Evolutionary conservation across 2,797 vertebrate genomes (phyloP).

Genomic region (Scolopax bukidnonensis): DNA sequence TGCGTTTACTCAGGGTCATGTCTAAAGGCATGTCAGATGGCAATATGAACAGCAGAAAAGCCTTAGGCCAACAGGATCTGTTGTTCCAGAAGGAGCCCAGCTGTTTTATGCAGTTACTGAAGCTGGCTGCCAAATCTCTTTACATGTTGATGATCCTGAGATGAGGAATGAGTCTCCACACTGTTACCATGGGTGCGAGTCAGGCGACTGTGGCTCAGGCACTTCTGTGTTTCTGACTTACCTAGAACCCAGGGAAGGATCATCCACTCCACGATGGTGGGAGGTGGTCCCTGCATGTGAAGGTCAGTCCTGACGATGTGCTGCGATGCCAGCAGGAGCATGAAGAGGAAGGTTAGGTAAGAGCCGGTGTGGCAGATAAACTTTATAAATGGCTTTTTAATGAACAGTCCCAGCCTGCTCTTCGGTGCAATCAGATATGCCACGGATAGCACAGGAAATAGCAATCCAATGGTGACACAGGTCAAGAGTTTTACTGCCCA

Average conservation of each 20-base stretch:
- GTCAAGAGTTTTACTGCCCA: slow-evolving; percentile 97
- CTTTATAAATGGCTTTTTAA: slow-evolving; percentile 99
- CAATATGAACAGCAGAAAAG: not conserved
- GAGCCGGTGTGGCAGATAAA: slow-evolving; percentile 99
- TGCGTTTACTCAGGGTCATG: not conserved
- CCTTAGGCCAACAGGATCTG: slow-evolving; percentile 6
- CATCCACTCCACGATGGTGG: slow-evolving; percentile 98
- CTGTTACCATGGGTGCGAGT: not conserved
- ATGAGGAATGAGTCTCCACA: not conserved
- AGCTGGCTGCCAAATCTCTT: slow-evolving; percentile 12
- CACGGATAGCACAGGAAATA: slow-evolving; percentile 92
- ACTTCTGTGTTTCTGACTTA: slow-evolving; percentile 60
- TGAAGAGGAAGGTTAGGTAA: slow-evolving; percentile 98
- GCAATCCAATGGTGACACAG: slow-evolving; percentile 94
- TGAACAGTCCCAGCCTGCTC: slow-evolving; percentile 93
- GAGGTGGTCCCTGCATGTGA: slow-evolving; percentile 95
- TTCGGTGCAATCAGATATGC: slow-evolving; percentile 94
- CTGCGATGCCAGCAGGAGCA: slow-evolving; percentile 95
- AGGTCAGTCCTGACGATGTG: slow-evolving; percentile 96
- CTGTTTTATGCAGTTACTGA: not conserved
- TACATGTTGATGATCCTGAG: not conserved
- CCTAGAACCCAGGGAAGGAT: slow-evolving; percentile 96
- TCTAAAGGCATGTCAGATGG: slow-evolving; percentile 1
- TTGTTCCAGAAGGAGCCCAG: slow-evolving; percentile 37
- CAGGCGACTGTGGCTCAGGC: not conserved